phyloP scores from a whole-genome alignment of 2,113 vertebrate species.

The Lasiurus borealis region DNA sequence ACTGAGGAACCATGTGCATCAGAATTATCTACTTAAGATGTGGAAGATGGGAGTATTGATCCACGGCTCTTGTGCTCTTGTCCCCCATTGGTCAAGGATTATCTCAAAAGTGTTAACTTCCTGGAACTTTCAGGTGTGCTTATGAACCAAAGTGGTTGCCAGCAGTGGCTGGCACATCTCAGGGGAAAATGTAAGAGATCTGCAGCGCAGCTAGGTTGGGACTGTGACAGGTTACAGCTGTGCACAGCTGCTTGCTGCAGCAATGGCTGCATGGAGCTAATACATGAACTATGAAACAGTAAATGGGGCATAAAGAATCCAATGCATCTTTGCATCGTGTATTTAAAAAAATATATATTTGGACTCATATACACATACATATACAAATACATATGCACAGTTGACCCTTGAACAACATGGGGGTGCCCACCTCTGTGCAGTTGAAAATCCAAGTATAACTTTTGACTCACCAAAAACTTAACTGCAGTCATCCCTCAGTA shows the following conservation, averaged over 20 bases:
- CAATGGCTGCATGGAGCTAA: background rate
- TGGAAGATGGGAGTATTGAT: background rate
- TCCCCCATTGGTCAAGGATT: background rate
- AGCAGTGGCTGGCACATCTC: background rate
- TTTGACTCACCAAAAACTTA: background rate
- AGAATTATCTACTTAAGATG: background rate
- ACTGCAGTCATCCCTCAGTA: background rate
- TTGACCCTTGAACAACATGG: background rate
- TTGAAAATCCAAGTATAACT: background rate
- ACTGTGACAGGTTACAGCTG: background rate
- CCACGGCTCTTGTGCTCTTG: background rate
- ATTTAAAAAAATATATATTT: background rate
- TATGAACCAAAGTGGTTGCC: background rate
- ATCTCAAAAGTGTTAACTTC: background rate
- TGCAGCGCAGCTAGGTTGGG: background rate
- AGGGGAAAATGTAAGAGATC: background rate
- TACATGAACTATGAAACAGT: background rate
- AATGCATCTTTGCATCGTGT: background rate
- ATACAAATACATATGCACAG: background rate
- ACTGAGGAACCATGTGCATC: background rate
- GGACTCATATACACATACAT: background rate
- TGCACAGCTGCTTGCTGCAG: too few species aligned
- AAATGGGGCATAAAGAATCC: background rate
- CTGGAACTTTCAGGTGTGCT: background rate
- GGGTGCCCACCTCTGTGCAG: background rate